These are phyloP conservation scores for Sebastes steindachneri DNA, from an alignment of 2,797 vertebrate species.

Conservation along the genomic window DNA sequence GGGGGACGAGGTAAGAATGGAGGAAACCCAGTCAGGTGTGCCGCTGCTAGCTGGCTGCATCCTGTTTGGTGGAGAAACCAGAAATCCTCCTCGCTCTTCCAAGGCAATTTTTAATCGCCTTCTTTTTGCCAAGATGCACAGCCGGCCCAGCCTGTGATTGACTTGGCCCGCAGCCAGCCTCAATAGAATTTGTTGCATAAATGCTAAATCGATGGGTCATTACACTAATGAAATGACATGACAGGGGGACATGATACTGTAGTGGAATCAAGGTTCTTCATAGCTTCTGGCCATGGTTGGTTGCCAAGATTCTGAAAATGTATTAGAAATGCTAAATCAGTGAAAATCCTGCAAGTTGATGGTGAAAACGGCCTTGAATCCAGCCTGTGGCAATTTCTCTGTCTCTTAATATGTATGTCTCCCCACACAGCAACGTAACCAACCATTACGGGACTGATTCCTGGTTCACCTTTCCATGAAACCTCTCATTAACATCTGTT, in stretches of 20 bases:
- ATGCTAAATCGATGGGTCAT: conserved; percentile 66
- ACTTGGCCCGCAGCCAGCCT: conserved; percentile 57
- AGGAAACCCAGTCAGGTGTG: conserved; percentile 30
- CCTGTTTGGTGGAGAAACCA: conserved; percentile 22
- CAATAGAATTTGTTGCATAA: conserved; percentile 59
- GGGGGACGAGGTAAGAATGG: not conserved
- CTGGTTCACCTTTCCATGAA: conserved; percentile 49
- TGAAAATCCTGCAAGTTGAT: conserved; percentile 15
- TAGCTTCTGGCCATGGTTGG: conserved; percentile 22
- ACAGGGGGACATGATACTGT: conserved; percentile 40
- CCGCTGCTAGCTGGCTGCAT: conserved; percentile 9
- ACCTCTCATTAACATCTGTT: conserved; percentile 59
- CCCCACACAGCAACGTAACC: not conserved
- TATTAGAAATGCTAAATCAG: conserved; percentile 32
- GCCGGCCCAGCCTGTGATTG: conserved; percentile 60
- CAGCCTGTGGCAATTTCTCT: not conserved
- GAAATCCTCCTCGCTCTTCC: conserved; percentile 30
- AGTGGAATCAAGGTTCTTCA: conserved; percentile 43
- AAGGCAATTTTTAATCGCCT: conserved; percentile 54
- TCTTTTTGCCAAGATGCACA: conserved; percentile 63
- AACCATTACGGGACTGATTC: conserved; percentile 33
- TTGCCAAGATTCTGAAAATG: conserved; percentile 35
- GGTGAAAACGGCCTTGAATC: conserved; percentile 22
- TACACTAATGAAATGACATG: conserved; percentile 65
- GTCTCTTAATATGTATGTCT: conserved; percentile 1